Evolutionary conservation across 2,888 invertebrate genomes (phyloP).

Genomic region (Drosophila prolongata): DNA sequence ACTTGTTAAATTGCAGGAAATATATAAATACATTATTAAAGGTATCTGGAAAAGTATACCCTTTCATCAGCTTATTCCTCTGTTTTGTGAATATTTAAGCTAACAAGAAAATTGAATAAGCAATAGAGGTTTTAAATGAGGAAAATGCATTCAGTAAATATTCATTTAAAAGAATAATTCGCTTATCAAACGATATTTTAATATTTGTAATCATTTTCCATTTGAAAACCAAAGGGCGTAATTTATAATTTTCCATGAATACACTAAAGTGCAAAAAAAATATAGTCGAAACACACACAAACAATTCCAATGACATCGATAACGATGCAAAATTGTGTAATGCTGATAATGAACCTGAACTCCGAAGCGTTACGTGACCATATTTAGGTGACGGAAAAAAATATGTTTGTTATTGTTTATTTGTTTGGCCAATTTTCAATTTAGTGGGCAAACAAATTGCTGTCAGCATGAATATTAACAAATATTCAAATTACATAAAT

Average conservation of each 20-base stretch:
- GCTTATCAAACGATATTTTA: conserved; percentile 5
- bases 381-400: conserved; percentile 14
- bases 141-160: too few species aligned
- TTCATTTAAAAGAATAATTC: background rate
- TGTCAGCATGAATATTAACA: conserved; percentile 63
- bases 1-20: background rate
- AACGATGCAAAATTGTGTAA: conserved; percentile 52
- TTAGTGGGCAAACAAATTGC: conserved; percentile 64
- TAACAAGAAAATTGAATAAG: background rate
- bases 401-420: conserved; percentile 38
- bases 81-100: too few species aligned
- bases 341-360: conserved; percentile 66
- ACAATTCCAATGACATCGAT: conserved; percentile 14
- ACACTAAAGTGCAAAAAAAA: conserved; percentile 13
- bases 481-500: conserved; percentile 55
- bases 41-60: background rate
- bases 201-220: conserved; percentile 38
- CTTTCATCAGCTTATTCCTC: background rate
- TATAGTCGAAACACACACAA: background rate
- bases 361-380: conserved; percentile 52
- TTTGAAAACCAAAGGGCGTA: conserved; percentile 21
- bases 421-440: conserved; percentile 57
- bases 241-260: conserved; percentile 48
- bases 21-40: background rate
- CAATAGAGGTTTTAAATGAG: too few species aligned